Percentiles rank a stretch among this genome's conserved stretches.
Evolutionary conservation across 2,113 vertebrate genomes (phyloP).

Genomic region (Hippocampus barbouri): DNA sequence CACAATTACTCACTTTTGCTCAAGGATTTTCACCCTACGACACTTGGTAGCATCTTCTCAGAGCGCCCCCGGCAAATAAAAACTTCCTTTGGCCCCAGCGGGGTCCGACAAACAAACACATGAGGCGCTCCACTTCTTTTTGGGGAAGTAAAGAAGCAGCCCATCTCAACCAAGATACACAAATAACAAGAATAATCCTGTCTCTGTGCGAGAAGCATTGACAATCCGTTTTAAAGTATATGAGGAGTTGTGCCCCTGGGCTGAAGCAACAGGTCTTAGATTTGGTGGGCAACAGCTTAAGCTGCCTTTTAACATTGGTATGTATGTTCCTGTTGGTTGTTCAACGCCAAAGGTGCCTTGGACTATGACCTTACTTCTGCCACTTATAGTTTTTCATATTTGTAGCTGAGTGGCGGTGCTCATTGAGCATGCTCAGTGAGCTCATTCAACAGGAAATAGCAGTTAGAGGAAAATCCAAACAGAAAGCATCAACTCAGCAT

Average conservation of each 20-base stretch:
- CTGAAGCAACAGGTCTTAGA: neutral
- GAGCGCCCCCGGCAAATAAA: too few relatives aligned
- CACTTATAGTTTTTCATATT: conserved; percentile 15
- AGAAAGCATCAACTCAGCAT: conserved; percentile 60
- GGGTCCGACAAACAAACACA: too few relatives aligned
- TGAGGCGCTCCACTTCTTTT: too few relatives aligned
- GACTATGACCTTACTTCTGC: neutral
- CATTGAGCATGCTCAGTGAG: conserved; percentile 24
- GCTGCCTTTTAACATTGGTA: neutral
- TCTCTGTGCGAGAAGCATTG: too few relatives aligned
- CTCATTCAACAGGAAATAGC: conserved; percentile 64
- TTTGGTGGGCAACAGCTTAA: neutral
- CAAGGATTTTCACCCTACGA: neutral
- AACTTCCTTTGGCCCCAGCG: too few relatives aligned
- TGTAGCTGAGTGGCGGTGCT: conserved; percentile 21
- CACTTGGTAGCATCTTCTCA: too few relatives aligned
- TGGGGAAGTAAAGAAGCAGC: too few relatives aligned
- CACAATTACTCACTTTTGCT: neutral
- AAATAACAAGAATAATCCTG: too few relatives aligned
- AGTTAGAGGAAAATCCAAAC: conserved; percentile 51
- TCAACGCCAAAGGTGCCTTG: neutral
- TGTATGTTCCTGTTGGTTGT: neutral
- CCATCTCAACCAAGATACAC: too few relatives aligned
- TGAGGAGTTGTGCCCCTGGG: too few relatives aligned
- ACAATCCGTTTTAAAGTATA: too few relatives aligned